These are phyloP conservation scores for Saccostrea echinata DNA, from an alignment of 1,140 invertebrate genomes.

Conservation along the genomic window DNA sequence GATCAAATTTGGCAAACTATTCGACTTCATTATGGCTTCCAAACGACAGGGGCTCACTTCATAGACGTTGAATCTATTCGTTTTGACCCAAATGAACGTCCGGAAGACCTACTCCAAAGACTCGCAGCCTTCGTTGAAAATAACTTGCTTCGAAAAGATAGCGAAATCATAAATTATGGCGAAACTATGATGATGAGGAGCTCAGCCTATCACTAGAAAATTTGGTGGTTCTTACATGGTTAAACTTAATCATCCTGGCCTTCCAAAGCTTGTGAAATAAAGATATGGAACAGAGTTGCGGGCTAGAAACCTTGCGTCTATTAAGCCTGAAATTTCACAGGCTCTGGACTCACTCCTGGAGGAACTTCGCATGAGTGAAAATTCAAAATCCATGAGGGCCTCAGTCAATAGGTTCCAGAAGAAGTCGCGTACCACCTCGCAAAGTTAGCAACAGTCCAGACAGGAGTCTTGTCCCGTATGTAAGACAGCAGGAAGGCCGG, in stretches of 20 bases:
- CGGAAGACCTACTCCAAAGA: too few relatives aligned
- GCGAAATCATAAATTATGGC: constrained; percentile 49
- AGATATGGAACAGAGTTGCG: constrained; percentile 56
- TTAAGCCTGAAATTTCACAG: too few relatives aligned
- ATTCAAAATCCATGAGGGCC: constrained; percentile 33
- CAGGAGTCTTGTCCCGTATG: too few relatives aligned
- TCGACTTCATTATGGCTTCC: constrained; percentile 57
- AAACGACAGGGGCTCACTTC: constrained; percentile 54
- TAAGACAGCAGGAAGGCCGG: too few relatives aligned
- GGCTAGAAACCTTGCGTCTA: constrained; percentile 53
- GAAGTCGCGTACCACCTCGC: too few relatives aligned
- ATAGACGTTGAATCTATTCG: constrained; percentile 56
- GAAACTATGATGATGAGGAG: constrained; percentile 51
- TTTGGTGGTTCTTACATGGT: constrained; percentile 58
- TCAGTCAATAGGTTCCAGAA: not conserved
- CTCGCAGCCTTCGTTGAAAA: constrained; percentile 57
- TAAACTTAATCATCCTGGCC: constrained; percentile 52
- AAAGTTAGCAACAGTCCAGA: too few relatives aligned
- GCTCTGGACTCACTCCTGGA: too few relatives aligned
- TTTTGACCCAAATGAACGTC: too few relatives aligned
- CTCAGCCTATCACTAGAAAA: constrained; percentile 54
- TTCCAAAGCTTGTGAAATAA: constrained; percentile 57
- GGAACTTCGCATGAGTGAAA: too few relatives aligned
- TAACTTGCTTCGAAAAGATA: constrained; percentile 46
- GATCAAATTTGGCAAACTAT: constrained; percentile 56